Percentiles rank a stretch among this genome's conserved stretches.
Conservation (phyloP, 2,888 invertebrate genomes). For the Acleris laterana region DNA sequence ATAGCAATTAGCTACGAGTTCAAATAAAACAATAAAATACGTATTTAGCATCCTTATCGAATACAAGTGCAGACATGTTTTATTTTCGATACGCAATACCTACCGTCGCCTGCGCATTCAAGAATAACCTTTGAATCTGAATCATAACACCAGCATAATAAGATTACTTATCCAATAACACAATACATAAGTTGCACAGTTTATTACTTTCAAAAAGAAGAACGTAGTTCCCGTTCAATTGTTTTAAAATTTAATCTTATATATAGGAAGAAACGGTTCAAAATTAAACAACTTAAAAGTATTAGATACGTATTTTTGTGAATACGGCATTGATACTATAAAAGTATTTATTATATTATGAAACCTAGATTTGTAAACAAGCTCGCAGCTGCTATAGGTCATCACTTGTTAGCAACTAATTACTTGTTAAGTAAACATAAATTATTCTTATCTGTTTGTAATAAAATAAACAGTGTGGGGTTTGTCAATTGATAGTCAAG, state of each 20-base stretch:
- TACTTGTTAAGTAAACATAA: constrained; percentile 25
- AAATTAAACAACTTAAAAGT: too few relatives aligned
- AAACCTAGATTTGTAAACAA: background rate
- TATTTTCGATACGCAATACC: constrained; percentile 26
- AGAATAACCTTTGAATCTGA: too few relatives aligned
- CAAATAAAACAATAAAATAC: background rate
- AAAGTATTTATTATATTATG: background rate
- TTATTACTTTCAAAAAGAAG: too few relatives aligned
- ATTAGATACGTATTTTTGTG: too few relatives aligned
- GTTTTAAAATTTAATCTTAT: too few relatives aligned
- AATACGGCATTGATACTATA: background rate
- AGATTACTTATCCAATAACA: too few relatives aligned
- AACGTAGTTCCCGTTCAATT: too few relatives aligned
- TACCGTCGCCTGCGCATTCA: constrained; percentile 1
- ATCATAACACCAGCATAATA: too few relatives aligned
- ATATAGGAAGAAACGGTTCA: too few relatives aligned
- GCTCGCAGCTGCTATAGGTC: constrained; percentile 40
- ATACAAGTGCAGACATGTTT: constrained; percentile 29
- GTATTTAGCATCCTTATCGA: constrained; percentile 4
- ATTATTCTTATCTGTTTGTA: constrained; percentile 27
- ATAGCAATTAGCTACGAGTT: too few relatives aligned
- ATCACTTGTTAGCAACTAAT: constrained; percentile 40
- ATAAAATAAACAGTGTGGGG: constrained; percentile 14
- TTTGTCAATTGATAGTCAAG: constrained; percentile 4
- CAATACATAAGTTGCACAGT: too few relatives aligned